Conservation (phyloP, 2,888 invertebrate genomes). For the Volucella inflata region DNA sequence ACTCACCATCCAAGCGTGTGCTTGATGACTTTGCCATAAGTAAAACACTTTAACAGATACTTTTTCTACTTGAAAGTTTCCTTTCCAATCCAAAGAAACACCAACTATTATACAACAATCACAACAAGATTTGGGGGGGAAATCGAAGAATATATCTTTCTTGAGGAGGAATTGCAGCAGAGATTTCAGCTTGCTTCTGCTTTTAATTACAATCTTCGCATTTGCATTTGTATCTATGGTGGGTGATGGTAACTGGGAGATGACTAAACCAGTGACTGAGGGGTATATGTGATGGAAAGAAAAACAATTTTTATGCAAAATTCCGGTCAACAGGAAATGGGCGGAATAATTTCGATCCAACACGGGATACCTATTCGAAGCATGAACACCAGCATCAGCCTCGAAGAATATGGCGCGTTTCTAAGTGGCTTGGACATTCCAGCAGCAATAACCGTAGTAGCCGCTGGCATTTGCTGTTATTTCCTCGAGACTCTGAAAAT, state of each 20-base stretch:
- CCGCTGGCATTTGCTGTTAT: slow-evolving; percentile 59
- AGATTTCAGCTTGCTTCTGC: slow-evolving; percentile 72
- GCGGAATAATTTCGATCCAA: slow-evolving; percentile 66
- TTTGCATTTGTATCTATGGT: slow-evolving; percentile 58
- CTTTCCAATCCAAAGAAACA: slow-evolving; percentile 42
- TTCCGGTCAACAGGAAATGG: slow-evolving; percentile 61
- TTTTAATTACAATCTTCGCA: slow-evolving; percentile 74
- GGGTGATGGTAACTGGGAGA: background rate
- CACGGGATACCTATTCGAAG: slow-evolving; percentile 1
- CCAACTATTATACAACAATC: slow-evolving; percentile 2
- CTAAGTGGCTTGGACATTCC: slow-evolving; percentile 53
- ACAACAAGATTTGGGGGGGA: slow-evolving; percentile 10
- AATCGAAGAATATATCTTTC: slow-evolving; percentile 51
- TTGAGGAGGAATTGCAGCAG: slow-evolving; percentile 19
- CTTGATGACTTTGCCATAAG: slow-evolving; percentile 75
- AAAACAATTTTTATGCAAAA: slow-evolving; percentile 64
- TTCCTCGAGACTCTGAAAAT: background rate
- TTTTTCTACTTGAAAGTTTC: slow-evolving; percentile 69
- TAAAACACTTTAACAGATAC: slow-evolving; percentile 76
- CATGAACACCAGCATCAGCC: slow-evolving; percentile 54
- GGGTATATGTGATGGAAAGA: slow-evolving; percentile 3
- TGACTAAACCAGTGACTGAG: too few relatives aligned
- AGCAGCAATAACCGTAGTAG: slow-evolving; percentile 59
- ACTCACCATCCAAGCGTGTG: slow-evolving; percentile 59
- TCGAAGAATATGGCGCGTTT: background rate